A percentile compares a stretch with the other conserved stretches of the same genome.
These are phyloP conservation scores for Rhagonycha lutea DNA, from an alignment of 2,888 invertebrate genomes.

Conservation along the genomic window DNA sequence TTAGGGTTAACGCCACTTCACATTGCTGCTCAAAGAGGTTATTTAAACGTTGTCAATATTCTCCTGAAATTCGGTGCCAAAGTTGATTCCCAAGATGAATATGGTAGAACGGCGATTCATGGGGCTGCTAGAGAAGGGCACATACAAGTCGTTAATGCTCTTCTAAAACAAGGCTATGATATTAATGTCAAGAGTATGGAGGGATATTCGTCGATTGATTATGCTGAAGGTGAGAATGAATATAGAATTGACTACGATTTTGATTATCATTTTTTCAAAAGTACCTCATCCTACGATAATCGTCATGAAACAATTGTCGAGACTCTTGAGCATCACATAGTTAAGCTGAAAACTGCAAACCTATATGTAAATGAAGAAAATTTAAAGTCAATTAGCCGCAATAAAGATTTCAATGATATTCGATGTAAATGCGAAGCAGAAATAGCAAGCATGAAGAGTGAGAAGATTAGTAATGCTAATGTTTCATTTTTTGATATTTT, in stretches of 20 bases:
- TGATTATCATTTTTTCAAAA: no score
- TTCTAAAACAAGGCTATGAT: background rate
- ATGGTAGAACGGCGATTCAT: background rate
- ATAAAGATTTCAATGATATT: background rate
- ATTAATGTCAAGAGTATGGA: background rate
- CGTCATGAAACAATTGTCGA: conserved; percentile 71
- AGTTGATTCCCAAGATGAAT: background rate
- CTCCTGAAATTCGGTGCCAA: background rate
- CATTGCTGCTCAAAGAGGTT: background rate
- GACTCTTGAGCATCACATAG: conserved; percentile 78
- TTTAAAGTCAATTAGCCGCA: background rate
- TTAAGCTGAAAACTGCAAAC: conserved; percentile 81
- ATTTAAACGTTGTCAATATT: background rate
- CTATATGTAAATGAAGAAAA: background rate
- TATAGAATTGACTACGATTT: no score
- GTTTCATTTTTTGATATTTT: background rate
- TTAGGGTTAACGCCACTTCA: conserved; percentile 86
- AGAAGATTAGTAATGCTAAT: background rate
- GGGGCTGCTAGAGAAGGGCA: background rate
- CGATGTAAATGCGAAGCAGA: background rate
- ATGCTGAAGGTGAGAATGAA: no score
- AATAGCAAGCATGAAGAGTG: background rate
- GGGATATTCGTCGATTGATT: background rate
- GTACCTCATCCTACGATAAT: background rate
- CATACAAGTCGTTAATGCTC: background rate